phyloP scores from a whole-genome alignment of 2,113 vertebrate species.

The Ochotona princeps region DNA sequence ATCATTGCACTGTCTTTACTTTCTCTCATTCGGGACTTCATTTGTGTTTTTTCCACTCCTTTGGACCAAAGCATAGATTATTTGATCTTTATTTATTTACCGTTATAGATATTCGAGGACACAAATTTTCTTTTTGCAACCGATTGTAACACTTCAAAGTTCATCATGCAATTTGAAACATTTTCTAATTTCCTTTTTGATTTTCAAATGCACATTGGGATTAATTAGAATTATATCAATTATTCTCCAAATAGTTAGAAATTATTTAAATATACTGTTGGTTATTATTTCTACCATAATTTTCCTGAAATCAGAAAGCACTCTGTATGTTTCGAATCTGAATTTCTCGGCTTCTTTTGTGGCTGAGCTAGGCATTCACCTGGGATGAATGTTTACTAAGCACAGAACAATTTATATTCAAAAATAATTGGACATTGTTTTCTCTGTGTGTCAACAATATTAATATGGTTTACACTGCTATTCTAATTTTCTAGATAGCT shows the following conservation, averaged over 20 bases:
- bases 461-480: neutral
- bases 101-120: neutral
- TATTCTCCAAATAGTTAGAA: neutral
- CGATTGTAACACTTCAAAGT: neutral
- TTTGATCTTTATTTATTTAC: neutral
- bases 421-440: neutral
- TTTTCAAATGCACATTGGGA: neutral
- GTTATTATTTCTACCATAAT: neutral
- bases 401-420: neutral
- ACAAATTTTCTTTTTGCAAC: neutral
- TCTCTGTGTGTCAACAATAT: neutral
- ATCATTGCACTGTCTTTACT: too few species aligned
- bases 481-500: neutral
- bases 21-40: neutral
- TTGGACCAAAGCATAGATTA: neutral
- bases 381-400: neutral
- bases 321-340: neutral
- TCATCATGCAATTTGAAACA: neutral
- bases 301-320: neutral
- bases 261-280: neutral
- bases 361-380: neutral
- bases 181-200: neutral
- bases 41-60: neutral
- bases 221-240: neutral
- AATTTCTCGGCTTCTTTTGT: neutral